Evolutionary conservation across 2,113 vertebrate species (phyloP), one percentile per base, ranked within the genome.

Genomic region (Pycnonotus jocosus): DNA sequence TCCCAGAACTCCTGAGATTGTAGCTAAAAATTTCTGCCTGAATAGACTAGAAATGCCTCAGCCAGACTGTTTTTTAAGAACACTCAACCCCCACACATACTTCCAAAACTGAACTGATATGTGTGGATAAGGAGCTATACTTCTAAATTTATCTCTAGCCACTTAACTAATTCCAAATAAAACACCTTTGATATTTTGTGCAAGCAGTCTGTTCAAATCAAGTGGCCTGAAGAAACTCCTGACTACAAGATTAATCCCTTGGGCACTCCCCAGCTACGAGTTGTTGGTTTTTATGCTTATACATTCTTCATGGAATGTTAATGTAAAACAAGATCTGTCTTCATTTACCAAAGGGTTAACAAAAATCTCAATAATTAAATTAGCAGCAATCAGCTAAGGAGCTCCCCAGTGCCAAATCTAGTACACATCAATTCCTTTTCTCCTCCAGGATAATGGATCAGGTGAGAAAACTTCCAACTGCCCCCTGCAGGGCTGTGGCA

Each of bases 71-170:
- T 96, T 88, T 85, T 86, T 70, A 74, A 95, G 61, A 91, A 90
- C 70, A 70, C 31, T 88, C 90, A 84, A 57, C 76, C 81, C 83
- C 6, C 87, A n/a, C 81, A 76, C 80, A 88, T 48, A 62, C 65
- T 92, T 88, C 73, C 48, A 42, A 93, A 93, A 73, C 57, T 70
- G 78, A 95, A 93, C 69, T 81, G 76, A 51, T 81, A 40, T 82
- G 62, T 93, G 47, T 79, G 58, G 66, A 47, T 94, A 80, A 91
- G 90, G 33, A 95, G 68, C 30, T 74, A 11, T 42, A 40, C 48
- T 88, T 88, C 80, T 93, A 95, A 95, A 91, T 94, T 94, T 95
- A 88, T 93, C 81, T 94, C 71, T 54, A 96, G 62, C 35, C 88
- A 87, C 78, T 92, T 91, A 73, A 78, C 72, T 84, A 84, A 88